phyloP scores from a whole-genome alignment of 2,113 vertebrate species.

The Coreoperca whiteheadi region DNA sequence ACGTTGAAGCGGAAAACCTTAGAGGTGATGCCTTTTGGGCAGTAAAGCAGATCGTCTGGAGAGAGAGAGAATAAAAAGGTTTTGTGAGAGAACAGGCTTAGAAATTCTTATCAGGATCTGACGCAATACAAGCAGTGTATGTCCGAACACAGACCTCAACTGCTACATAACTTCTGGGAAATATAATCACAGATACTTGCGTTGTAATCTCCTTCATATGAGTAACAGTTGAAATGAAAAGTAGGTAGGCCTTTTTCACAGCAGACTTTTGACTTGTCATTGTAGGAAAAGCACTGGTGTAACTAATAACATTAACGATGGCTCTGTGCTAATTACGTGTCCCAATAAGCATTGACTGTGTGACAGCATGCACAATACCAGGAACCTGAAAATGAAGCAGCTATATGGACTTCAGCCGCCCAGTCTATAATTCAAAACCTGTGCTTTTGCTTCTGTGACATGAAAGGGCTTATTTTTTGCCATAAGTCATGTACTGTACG shows the following conservation, averaged over 20 bases:
- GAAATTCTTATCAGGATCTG: slow-evolving; percentile 14
- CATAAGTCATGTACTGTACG: not conserved
- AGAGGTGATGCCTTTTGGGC: slow-evolving; percentile 91
- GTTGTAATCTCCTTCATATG: not conserved
- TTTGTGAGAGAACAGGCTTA: slow-evolving; percentile 12
- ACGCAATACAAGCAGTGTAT: slow-evolving; percentile 8
- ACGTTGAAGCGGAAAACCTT: slow-evolving; percentile 94
- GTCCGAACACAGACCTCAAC: slow-evolving; percentile 1
- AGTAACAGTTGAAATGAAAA: not conserved
- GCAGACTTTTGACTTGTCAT: not conserved
- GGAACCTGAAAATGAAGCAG: not conserved
- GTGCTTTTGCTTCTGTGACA: not conserved
- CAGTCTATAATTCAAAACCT: not conserved
- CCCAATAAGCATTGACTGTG: not conserved
- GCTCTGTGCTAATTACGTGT: not conserved
- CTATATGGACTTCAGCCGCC: not conserved
- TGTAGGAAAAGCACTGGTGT: not conserved
- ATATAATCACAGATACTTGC: not conserved
- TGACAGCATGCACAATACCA: not conserved
- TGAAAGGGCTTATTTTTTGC: too few species aligned
- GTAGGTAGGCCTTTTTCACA: not conserved
- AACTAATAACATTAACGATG: not conserved
- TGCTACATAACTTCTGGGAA: slow-evolving; percentile 1
- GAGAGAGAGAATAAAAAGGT: slow-evolving; percentile 45
- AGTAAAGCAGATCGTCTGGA: slow-evolving; percentile 90